Evolutionary conservation across 1,140 invertebrate species (phyloP).

Genomic region (Drosophila kanapiae): DNA sequence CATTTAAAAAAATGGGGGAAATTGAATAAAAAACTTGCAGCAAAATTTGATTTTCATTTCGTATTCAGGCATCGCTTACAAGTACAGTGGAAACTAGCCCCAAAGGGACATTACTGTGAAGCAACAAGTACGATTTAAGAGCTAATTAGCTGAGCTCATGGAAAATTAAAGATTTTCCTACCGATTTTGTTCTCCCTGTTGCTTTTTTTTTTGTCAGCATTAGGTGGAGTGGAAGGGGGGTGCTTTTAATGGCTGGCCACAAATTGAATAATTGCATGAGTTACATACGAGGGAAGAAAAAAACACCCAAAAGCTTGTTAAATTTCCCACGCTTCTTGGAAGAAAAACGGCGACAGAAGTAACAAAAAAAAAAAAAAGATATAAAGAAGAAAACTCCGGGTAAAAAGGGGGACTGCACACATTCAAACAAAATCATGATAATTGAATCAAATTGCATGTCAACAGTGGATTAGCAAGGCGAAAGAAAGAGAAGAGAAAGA

Average conservation of each 20-base stretch:
- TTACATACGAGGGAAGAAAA: slow-evolving; percentile 21
- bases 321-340: slow-evolving; percentile 70
- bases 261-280: slow-evolving; percentile 79
- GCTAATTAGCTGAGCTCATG: slow-evolving; percentile 21
- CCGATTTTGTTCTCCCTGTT: background rate
- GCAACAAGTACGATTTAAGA: background rate
- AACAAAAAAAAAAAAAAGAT: slow-evolving; percentile 11
- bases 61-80: slow-evolving; percentile 62
- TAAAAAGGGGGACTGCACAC: slow-evolving; percentile 25
- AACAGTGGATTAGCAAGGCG: slow-evolving; percentile 66
- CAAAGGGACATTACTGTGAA: background rate
- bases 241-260: slow-evolving; percentile 46
- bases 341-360: slow-evolving; percentile 20
- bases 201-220: background rate
- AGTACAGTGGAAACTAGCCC: background rate
- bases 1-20: background rate
- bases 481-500: slow-evolving; percentile 8
- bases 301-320: slow-evolving; percentile 54
- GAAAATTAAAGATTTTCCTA: slow-evolving; percentile 14
- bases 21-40: slow-evolving; percentile 2
- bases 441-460: slow-evolving; percentile 81
- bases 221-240: background rate
- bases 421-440: slow-evolving; percentile 71
- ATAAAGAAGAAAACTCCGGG: background rate
- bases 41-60: slow-evolving; percentile 62